A percentile compares a stretch with the other conserved stretches of the same genome.
Conservation (phyloP, 2,113 vertebrate species). For the Callipepla californica region DNA sequence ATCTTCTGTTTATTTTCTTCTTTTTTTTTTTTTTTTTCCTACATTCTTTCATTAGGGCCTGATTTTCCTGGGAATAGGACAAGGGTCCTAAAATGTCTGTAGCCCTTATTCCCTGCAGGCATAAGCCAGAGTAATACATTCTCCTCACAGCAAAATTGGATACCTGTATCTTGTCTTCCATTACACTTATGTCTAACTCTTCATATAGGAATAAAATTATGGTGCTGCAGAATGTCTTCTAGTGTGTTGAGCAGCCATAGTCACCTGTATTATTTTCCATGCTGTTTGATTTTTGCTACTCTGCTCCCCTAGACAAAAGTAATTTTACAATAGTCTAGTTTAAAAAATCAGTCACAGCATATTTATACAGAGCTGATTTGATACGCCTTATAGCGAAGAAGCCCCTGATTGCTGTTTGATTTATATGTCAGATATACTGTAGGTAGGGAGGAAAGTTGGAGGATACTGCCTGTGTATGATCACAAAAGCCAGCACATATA, state of each 20-base stretch:
- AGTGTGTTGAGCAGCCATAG: neutral
- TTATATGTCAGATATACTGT: neutral
- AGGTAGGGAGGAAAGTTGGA: neutral
- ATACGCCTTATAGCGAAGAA: neutral
- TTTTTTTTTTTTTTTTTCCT: neutral
- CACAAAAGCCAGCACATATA: neutral
- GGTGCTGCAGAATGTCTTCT: neutral
- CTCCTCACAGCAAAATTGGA: neutral
- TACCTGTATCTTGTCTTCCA: neutral
- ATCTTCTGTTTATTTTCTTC: neutral
- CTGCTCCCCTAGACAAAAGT: neutral
- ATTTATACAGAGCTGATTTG: neutral
- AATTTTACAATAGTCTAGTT: neutral
- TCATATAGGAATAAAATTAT: neutral
- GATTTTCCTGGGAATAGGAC: neutral
- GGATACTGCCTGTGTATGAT: neutral
- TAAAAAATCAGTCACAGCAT: neutral
- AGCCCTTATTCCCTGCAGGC: neutral
- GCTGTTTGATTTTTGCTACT: neutral
- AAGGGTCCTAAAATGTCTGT: neutral
- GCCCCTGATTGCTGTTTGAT: neutral
- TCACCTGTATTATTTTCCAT: neutral
- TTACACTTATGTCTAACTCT: neutral
- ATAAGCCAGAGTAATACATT: neutral
- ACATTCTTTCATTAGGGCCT: neutral